Evolutionary conservation across 2,113 vertebrate species (phyloP), one percentile per base, ranked within the genome.

Genomic region (Chrysemys picta): DNA sequence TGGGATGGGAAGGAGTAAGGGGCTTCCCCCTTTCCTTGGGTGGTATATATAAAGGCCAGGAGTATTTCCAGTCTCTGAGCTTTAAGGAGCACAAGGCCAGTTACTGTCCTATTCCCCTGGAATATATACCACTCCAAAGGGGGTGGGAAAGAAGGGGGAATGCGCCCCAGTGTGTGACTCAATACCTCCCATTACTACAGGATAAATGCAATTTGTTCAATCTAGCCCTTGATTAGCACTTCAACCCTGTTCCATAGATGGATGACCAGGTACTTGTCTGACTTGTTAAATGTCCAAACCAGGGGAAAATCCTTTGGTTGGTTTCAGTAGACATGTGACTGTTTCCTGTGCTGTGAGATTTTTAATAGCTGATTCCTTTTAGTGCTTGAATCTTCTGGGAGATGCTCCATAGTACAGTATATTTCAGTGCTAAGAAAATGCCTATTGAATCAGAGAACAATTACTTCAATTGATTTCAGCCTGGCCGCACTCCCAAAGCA

Each of bases 401-500:
- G 84, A 95, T 59, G 62, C 52, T 91, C 72, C n/a, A 45, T 50
- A n/a, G 35, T 75, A 27, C 22, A 76, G 84, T 45, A 94, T 47
- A 0, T 0, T 93, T 84, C 80, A 87, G 88, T 80, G 31, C 42
- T 84, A 93, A 69, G 38, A 50, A 90, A 87, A 91, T 95, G 85
- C 82, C 81, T 72, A 84, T 49, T 0, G 3, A 92, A 38, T 88
- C 81, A 80, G 76, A 62, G 94, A 94, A 94, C 87, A 97, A 69
- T 85, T 59, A 22, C 59, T 96, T 38, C 82, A 83, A 53, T 96
- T 93, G 89, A 95, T 91, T 94, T 98, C 76, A 17, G 27, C 62
- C 94, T 21, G 1, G 94, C 90, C 91, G 87, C 85, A 22, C 57
- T 97, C 96, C 85, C 95, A 93, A 89, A 85, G 94, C 87, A 81